These are phyloP conservation scores for Thymelicus lineola DNA, from an alignment of 2,888 invertebrate genomes.

Conservation along the genomic window DNA sequence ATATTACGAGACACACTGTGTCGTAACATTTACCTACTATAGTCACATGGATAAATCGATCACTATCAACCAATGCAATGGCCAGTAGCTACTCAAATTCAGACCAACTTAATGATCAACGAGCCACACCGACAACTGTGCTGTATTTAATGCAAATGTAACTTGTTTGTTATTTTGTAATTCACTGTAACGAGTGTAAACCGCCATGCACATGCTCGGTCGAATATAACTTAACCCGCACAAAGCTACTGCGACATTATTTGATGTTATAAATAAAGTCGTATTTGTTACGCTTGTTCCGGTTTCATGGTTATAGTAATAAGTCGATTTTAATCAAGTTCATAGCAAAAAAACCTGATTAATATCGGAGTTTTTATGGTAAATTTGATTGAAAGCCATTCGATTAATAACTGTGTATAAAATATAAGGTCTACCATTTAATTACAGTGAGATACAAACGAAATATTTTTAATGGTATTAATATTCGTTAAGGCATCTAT, in stretches of 20 bases:
- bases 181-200: constrained; percentile 23
- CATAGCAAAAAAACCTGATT: constrained; percentile 36
- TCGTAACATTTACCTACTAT: constrained; percentile 49
- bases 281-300: constrained; percentile 36
- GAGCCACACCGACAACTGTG: constrained; percentile 31
- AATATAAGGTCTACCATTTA: constrained; percentile 8
- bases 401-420: constrained; percentile 27
- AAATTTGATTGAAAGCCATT: constrained; percentile 36
- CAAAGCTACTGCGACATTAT: constrained; percentile 9
- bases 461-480: constrained; percentile 8
- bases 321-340: constrained; percentile 40
- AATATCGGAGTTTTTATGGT: constrained; percentile 37
- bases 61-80: constrained; percentile 53
- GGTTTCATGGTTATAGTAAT: constrained; percentile 34
- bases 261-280: constrained; percentile 15
- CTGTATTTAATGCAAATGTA: constrained; percentile 39
- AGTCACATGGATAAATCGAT: constrained; percentile 58
- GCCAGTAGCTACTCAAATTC: constrained; percentile 45
- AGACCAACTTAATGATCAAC: constrained; percentile 39
- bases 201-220: neutral
- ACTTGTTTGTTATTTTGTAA: constrained; percentile 38
- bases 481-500: neutral
- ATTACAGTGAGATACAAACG: constrained; percentile 14
- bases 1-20: constrained; percentile 42
- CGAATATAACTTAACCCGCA: neutral